A percentile compares a stretch with the other conserved stretches of the same genome.
Evolutionary conservation across 2,888 invertebrate species (phyloP).

Genomic region (Heliconius cydno): DNA sequence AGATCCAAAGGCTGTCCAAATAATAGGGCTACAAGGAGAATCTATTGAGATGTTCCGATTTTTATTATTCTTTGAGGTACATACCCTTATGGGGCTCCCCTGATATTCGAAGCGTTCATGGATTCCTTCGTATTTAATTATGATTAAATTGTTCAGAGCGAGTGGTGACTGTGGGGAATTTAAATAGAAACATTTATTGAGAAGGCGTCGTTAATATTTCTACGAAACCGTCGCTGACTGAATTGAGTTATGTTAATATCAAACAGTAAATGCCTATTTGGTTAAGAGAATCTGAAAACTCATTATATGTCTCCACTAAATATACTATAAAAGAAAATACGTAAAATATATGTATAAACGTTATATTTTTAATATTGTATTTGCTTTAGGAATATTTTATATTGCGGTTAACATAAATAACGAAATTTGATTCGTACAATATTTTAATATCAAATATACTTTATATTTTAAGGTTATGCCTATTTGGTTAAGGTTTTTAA

Average conservation of each 20-base stretch:
- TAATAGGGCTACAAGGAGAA: not conserved
- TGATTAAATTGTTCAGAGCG: conserved; percentile 7
- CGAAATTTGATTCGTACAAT: not conserved
- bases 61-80: conserved; percentile 9
- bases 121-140: conserved; percentile 27
- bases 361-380: not conserved
- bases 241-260: conserved; percentile 8
- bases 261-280: conserved; percentile 7
- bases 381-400: not conserved
- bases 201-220: not conserved
- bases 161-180: conserved; percentile 13
- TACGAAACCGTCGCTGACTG: not conserved
- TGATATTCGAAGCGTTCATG: conserved; percentile 8
- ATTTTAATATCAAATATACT: not conserved
- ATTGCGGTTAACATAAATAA: not conserved
- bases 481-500: no score
- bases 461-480: not conserved
- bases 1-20: not conserved
- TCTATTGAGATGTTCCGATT: conserved; percentile 10
- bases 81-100: not conserved
- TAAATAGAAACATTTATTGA: conserved; percentile 10
- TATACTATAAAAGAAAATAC: not conserved
- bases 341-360: not conserved
- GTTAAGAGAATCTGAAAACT: not conserved
- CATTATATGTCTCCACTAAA: not conserved